Evolutionary conservation across 2,113 vertebrate genomes (phyloP).

Genomic region (Genyomyrus donnyi): DNA sequence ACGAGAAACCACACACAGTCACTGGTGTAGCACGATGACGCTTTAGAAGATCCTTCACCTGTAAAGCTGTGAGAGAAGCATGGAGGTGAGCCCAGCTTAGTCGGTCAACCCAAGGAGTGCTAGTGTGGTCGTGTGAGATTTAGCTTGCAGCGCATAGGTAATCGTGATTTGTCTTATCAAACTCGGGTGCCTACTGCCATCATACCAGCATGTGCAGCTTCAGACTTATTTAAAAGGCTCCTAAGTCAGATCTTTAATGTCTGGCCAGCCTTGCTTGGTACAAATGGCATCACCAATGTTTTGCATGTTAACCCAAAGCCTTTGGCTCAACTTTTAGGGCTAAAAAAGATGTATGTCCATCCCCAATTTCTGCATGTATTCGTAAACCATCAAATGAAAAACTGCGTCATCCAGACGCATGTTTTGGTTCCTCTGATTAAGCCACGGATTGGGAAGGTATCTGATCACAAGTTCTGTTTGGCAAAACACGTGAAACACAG

Average conservation of each 20-base stretch:
- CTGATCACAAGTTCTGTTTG: background rate
- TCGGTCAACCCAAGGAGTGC: background rate
- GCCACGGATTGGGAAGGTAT: background rate
- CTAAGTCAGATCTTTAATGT: background rate
- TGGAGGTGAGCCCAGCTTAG: background rate
- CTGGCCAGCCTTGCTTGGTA: background rate
- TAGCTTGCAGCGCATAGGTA: background rate
- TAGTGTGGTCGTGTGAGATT: background rate
- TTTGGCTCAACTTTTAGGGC: background rate
- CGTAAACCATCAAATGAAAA: background rate
- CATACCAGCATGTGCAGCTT: background rate
- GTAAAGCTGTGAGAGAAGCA: background rate
- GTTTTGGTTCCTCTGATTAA: background rate
- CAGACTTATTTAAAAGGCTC: background rate
- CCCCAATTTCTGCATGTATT: background rate
- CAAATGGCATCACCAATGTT: background rate
- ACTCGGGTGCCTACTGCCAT: background rate
- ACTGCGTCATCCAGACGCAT: background rate
- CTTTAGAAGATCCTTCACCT: background rate
- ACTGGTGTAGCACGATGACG: background rate
- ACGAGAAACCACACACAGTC: background rate
- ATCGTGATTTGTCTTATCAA: background rate
- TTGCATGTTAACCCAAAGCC: background rate
- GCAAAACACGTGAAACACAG: background rate
- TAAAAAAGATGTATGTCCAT: background rate